A percentile compares a stretch with the other conserved stretches of the same genome.
phyloP scores from a whole-genome alignment of 2,797 vertebrate species.

The Bovichtus diacanthus region DNA sequence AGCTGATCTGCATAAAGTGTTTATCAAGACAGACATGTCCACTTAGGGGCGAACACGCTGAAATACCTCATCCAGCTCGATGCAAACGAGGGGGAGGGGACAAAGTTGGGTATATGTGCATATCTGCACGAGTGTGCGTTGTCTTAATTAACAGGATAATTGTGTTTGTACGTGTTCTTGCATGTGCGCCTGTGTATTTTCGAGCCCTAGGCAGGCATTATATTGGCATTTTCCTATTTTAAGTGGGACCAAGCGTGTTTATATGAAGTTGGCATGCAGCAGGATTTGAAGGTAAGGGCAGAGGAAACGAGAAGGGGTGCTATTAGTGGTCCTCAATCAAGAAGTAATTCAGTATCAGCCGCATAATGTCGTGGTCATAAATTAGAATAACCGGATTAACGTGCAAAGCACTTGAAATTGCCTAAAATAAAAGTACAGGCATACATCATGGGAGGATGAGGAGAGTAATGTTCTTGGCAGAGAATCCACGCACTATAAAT shows the following conservation, averaged over 20 bases:
- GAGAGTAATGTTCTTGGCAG: constrained; percentile 71
- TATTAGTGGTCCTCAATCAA: constrained; percentile 79
- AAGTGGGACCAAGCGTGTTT: constrained; percentile 25
- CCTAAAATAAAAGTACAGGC: constrained; percentile 90
- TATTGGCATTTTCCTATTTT: constrained; percentile 25
- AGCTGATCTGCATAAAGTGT: constrained; percentile 90
- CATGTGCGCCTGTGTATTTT: constrained; percentile 18
- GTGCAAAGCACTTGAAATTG: constrained; percentile 87
- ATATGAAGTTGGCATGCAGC: constrained; percentile 26
- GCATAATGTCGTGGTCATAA: constrained; percentile 88
- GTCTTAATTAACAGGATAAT: constrained; percentile 59
- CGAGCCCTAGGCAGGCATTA: background rate
- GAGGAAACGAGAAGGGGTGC: constrained; percentile 17
- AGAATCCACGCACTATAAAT: constrained; percentile 68
- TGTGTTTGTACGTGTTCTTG: constrained; percentile 28
- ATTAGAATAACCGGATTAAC: constrained; percentile 94
- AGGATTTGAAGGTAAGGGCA: constrained; percentile 29
- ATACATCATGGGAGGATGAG: constrained; percentile 83
- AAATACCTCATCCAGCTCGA: constrained; percentile 87
- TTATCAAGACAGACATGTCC: constrained; percentile 90
- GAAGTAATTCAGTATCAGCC: constrained; percentile 85
- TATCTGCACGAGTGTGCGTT: constrained; percentile 39
- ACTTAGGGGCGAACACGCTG: constrained; percentile 88
- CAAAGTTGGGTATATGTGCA: constrained; percentile 30
- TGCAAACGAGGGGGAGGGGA: constrained; percentile 63